Evolutionary conservation across 2,888 invertebrate genomes (phyloP).

Genomic region (Lasioglossum villosulum): DNA sequence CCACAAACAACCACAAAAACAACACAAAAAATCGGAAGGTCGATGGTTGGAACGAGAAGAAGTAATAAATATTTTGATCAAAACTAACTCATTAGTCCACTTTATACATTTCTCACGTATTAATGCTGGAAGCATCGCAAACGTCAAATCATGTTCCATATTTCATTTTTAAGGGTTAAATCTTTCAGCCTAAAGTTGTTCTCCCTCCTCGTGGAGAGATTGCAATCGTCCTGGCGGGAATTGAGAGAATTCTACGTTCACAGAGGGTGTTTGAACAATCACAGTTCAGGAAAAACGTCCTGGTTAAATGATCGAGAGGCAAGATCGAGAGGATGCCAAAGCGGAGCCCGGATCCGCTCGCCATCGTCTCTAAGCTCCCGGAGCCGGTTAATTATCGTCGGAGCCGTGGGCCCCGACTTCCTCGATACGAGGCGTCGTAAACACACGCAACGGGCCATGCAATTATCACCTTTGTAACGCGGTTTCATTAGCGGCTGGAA

Average conservation of each 20-base stretch:
- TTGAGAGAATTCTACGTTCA: not conserved
- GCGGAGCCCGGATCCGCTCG: not conserved
- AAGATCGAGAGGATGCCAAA: not conserved
- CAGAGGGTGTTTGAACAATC: not conserved
- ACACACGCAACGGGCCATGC: slow-evolving; percentile 20
- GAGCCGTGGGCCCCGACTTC: slow-evolving; percentile 9
- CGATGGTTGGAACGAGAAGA: too few relatives aligned
- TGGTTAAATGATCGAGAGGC: not conserved
- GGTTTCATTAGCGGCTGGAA: slow-evolving; percentile 50
- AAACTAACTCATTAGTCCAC: too few relatives aligned
- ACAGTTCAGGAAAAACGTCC: not conserved
- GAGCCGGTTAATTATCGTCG: slow-evolving; percentile 7
- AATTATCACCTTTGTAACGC: slow-evolving; percentile 47
- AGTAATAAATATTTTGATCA: too few relatives aligned
- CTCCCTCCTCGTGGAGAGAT: not conserved
- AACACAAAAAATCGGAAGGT: too few relatives aligned
- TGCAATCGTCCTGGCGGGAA: not conserved
- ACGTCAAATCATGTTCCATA: too few relatives aligned
- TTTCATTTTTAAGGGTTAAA: too few relatives aligned
- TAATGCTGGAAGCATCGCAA: too few relatives aligned
- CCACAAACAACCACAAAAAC: too few relatives aligned
- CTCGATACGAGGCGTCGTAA: slow-evolving; percentile 29
- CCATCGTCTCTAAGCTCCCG: not conserved
- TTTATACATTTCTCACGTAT: too few relatives aligned
- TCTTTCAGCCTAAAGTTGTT: too few relatives aligned